Evolutionary conservation across 2,888 invertebrate species (phyloP), one percentile per base, ranked within the genome.

Genomic region (Limenitis arthemis): DNA sequence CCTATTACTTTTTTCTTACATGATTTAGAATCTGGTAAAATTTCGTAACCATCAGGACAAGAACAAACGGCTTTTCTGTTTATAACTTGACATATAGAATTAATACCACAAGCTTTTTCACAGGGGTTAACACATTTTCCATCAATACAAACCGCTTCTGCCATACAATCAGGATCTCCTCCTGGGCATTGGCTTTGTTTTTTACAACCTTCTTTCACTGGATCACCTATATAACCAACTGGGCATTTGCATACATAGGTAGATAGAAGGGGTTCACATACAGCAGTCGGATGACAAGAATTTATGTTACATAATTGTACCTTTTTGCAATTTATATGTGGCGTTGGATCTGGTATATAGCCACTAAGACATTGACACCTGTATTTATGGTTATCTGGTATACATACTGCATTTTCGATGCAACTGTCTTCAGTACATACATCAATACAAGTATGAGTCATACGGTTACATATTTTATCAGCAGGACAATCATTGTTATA

Each of bases 311-410:
- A 96, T 38, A 88, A 86, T 62, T 94, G 91, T 9, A 91, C 83
- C 55, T 89, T 87, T 47, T 88, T 88, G 69, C 96, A 96, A 68
- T 91, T 92, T 8, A 95, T 89, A 64, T 96, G 96, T n/a, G 96
- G 91, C 31, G 94, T 78, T 3, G 96, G 95, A 72, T 95, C 93
- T 2, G 94, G 90, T 63, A 88, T 89, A 70, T 89, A 94, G 8
- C 96, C 96, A 32, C 92, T 92, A 34, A 95, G 95, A 70, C 97
- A 97, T 69, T 94, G 94, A 64, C 97, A 97, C 12, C 89, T 89
- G 7, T 92, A 89, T 69, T 91, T 91, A 70, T 96, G 95, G 66
- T 94, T 92, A 75, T 95, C 94, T 5, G 94, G 91, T 62, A 96
- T 90, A 72, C 97, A 97, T 11, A 96, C 93, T 7, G 96, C 94